Conservation (phyloP, 2,888 invertebrate genomes). For the Ecliptopera silaceata region DNA sequence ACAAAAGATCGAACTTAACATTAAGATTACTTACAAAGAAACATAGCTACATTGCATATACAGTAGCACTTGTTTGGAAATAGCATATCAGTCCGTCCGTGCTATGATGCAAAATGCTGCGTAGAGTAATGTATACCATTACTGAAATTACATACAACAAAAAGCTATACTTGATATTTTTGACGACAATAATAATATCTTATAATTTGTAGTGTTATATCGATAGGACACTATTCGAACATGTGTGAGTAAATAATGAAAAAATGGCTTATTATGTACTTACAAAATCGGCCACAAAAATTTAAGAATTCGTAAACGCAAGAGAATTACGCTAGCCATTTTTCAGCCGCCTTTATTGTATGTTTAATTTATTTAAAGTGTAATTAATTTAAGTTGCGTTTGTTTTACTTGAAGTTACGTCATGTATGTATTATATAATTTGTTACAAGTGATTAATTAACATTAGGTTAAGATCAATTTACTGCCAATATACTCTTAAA, state of each 20-base stretch:
- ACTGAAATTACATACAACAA: too few species aligned
- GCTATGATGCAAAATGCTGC: background rate
- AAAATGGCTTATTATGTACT: too few species aligned
- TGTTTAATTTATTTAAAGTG: conserved; percentile 6
- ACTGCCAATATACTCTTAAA: conserved; percentile 13
- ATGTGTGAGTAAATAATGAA: too few species aligned
- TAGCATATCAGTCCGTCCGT: conserved; percentile 18
- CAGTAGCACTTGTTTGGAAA: background rate
- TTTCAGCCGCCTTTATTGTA: conserved; percentile 26
- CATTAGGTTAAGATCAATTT: conserved; percentile 17
- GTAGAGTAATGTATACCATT: background rate
- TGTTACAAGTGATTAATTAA: conserved; percentile 2
- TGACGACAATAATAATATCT: too few species aligned
- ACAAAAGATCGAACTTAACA: too few species aligned
- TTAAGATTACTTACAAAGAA: too few species aligned
- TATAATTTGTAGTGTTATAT: too few species aligned
- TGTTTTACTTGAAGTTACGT: conserved; percentile 15
- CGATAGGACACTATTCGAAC: too few species aligned
- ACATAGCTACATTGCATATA: too few species aligned
- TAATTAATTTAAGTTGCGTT: conserved; percentile 1
- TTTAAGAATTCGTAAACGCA: conserved; percentile 7
- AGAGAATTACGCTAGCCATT: conserved; percentile 27
- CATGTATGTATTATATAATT: conserved; percentile 2
- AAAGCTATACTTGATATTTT: too few species aligned
- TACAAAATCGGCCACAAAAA: background rate